These are phyloP conservation scores for Reinhardtius hippoglossoides DNA, from an alignment of 2,113 vertebrate genomes.

Conservation along the genomic window DNA sequence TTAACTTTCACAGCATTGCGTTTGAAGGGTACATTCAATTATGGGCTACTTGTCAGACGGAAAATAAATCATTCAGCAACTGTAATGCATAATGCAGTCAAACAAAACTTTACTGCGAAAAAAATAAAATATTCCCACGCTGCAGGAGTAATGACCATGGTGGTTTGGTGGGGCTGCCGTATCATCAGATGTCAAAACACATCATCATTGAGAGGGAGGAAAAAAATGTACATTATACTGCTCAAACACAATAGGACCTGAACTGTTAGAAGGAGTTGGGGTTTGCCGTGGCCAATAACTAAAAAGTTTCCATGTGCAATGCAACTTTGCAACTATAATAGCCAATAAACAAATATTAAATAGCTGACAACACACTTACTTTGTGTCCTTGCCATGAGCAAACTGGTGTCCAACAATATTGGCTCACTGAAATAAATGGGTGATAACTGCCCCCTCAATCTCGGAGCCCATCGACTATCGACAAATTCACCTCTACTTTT, in stretches of 20 bases:
- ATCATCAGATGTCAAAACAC: constrained; percentile 37
- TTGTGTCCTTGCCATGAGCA: no score
- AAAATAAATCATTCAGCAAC: constrained; percentile 70
- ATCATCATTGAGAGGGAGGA: constrained; percentile 29
- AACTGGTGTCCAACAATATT: no score
- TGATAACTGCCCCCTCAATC: no score
- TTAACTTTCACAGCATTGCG: constrained; percentile 53
- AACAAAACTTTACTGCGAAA: constrained; percentile 58
- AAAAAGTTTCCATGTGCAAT: no score
- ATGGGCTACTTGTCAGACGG: constrained; percentile 67
- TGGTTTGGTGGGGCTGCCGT: constrained; percentile 26
- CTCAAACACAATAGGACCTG: constrained; percentile 1
- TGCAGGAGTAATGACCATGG: constrained; percentile 41
- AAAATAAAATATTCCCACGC: constrained; percentile 34
- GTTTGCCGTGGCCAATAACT: no score
- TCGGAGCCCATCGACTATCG: no score
- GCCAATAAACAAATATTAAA: no score
- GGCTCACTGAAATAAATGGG: no score
- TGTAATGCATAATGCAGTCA: constrained; percentile 60
- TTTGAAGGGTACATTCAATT: constrained; percentile 71
- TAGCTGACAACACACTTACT: no score
- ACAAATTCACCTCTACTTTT: no score
- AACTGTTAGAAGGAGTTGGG: no score
- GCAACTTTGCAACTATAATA: no score
- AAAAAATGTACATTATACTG: constrained; percentile 5